Percentiles rank a stretch among this genome's conserved stretches.
phyloP scores from a whole-genome alignment of 2,888 invertebrate species.

The Acleris cristana region DNA sequence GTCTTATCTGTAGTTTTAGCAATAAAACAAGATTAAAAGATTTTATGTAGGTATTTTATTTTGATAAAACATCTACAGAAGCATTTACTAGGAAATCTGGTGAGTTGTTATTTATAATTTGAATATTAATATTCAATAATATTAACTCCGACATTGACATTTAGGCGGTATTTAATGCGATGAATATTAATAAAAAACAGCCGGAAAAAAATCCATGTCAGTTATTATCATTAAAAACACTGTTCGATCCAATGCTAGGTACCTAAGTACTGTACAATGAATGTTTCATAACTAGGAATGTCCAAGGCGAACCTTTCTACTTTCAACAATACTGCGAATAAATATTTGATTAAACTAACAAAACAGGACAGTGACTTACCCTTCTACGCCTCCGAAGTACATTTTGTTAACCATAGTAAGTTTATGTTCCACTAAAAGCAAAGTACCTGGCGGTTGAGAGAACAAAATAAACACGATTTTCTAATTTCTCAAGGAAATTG shows the following conservation, averaged over 20 bases:
- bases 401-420: constrained; percentile 47
- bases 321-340: constrained; percentile 54
- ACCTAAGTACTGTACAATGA: constrained; percentile 20
- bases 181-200: background rate
- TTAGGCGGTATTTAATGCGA: constrained; percentile 2
- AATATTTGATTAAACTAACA: constrained; percentile 35
- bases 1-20: too few species aligned
- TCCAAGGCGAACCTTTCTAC: constrained; percentile 76
- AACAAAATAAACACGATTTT: constrained; percentile 35
- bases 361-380: constrained; percentile 57
- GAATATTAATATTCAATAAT: constrained; percentile 24
- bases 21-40: too few species aligned
- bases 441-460: constrained; percentile 40
- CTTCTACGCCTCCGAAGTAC: constrained; percentile 77
- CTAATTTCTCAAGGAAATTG: constrained; percentile 38
- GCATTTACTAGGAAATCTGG: background rate
- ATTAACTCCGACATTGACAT: constrained; percentile 30
- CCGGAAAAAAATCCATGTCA: too few species aligned
- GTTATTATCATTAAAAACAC: background rate
- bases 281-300: constrained; percentile 60
- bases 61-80: too few species aligned
- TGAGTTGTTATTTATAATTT: background rate
- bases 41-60: too few species aligned
- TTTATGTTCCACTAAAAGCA: constrained; percentile 38
- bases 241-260: constrained; percentile 12